Evolutionary conservation across 2,113 vertebrate species (phyloP), one percentile per base, ranked within the genome.

Genomic region (Anolis sagrei): DNA sequence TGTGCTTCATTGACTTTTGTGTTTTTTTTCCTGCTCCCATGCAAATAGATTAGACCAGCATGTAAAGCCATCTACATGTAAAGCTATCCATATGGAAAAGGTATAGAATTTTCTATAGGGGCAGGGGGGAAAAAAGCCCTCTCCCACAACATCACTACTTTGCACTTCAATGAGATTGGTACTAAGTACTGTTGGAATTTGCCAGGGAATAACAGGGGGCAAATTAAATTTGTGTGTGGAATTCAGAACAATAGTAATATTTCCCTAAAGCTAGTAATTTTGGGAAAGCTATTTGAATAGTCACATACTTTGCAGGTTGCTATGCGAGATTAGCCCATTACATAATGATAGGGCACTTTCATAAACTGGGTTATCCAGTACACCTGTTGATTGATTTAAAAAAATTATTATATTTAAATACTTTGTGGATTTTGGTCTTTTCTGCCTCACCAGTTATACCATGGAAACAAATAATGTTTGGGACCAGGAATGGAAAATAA

Each of bases 181-280:
- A 89, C 81, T 82, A 93, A 94, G 94, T 92, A 86, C 88, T 88
- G 90, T 78, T 93, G 94, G 94, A 93, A 94, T 92, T 93, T 92
- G 93, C 84, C 89, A 89, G 88, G 89, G 90, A 94, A 91, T 94
- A 94, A 95, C 94, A 89, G 95, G 94, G 94, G 92, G 94, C 94
- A 94, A 94, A 95, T 95, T 95, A 93, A 95, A 94, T 93, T 94
- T 93, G 89, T 72, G 58, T 93, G 79, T 93, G 93, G 94, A 95
- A 95, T 95, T 95, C 91, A 87, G 94, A 93, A 95, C 95, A 95
- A 94, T 93, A 88, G 90, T 92, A 92, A 93, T 94, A 94, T 94
- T 94, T 95, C 90, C 90, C 92, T 92, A 94, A 94, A 92, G 94
- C 92, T 91, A 91, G 89, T 90, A 90, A 93, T 94, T 95, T 93